These are phyloP conservation scores for Bombus ignitus DNA, from an alignment of 1,140 invertebrate genomes.

Conservation along the genomic window DNA sequence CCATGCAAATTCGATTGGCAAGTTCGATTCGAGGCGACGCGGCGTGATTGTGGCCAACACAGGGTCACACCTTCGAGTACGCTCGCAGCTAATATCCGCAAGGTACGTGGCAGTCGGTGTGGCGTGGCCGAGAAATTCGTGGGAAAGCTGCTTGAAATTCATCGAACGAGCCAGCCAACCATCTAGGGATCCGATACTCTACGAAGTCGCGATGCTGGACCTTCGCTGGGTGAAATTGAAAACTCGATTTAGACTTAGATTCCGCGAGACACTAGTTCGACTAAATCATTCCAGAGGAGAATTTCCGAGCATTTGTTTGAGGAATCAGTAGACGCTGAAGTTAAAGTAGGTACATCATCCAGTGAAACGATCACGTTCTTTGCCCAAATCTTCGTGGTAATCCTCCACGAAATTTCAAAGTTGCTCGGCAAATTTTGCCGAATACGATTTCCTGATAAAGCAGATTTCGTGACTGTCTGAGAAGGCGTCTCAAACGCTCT, in stretches of 20 bases:
- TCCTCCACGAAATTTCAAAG: conserved; percentile 1
- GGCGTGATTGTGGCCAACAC: conserved; percentile 13
- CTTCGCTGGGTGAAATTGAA: conserved; percentile 68
- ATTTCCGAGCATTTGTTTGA: neutral
- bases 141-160: conserved; percentile 60
- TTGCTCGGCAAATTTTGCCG: neutral
- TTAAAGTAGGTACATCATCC: neutral
- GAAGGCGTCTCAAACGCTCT: neutral
- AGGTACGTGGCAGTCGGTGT: conserved; percentile 17
- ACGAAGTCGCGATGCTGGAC: conserved; percentile 27
- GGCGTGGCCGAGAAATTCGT: conserved; percentile 27
- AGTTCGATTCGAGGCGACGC: conserved; percentile 58
- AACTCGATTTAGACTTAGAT: conserved; percentile 72
- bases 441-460: neutral
- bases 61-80: conserved; percentile 30
- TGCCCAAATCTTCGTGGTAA: neutral
- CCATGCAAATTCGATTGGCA: conserved; percentile 73
- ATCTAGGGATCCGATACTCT: neutral
- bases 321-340: neutral
- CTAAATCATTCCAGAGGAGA: conserved; percentile 61
- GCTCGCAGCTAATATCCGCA: conserved; percentile 53
- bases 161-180: conserved; percentile 38
- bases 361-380: neutral
- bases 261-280: conserved; percentile 39
- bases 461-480: neutral